Evolutionary conservation across 1,140 invertebrate species (phyloP), one percentile per base, ranked within the genome.

Genomic region (Medauroidea extradentata): DNA sequence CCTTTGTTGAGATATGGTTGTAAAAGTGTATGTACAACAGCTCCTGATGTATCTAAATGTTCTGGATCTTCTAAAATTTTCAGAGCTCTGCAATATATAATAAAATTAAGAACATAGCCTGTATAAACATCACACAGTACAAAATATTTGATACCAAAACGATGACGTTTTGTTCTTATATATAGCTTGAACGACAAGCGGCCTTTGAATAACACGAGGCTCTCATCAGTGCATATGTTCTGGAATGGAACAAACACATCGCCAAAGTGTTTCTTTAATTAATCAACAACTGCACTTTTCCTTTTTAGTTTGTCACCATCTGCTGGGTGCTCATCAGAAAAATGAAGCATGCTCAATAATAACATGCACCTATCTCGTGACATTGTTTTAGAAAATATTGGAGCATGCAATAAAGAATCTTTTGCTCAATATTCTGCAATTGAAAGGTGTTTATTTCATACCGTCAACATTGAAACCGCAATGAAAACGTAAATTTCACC

Each of bases 151-250:
- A 71, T 67, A 21, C 68, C 71, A 67, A 72, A 73, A 50, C 59
- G 16, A 41, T 62, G 51, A 44, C 65, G n/a, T 63, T 49, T 73
- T 75, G 13, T 25, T 60, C 69, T 65, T 25, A 73, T 71, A 53
- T 70, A 74, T 52, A 71, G 70, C 42, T 67, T 69, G 39, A 73
- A n/a, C n/a, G n/a, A n/a, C n/a, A n/a, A n/a, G n/a, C n/a, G n/a
- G n/a, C n/a, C n/a, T n/a, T n/a, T n/a, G n/a, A n/a, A n/a, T n/a
- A n/a, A n/a, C n/a, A n/a, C n/a, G n/a, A n/a, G n/a, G n/a, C n/a
- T n/a, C n/a, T n/a, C n/a, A n/a, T n/a, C n/a, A n/a, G n/a, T n/a
- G n/a, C n/a, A n/a, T n/a, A n/a, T n/a, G n/a, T n/a, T n/a, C n/a
- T n/a, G n/a, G n/a, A n/a, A n/a, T n/a, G n/a, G n/a, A n/a, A n/a